Evolutionary conservation across 1,140 invertebrate species (phyloP).

Genomic region (Oedothorax gibbosus): DNA sequence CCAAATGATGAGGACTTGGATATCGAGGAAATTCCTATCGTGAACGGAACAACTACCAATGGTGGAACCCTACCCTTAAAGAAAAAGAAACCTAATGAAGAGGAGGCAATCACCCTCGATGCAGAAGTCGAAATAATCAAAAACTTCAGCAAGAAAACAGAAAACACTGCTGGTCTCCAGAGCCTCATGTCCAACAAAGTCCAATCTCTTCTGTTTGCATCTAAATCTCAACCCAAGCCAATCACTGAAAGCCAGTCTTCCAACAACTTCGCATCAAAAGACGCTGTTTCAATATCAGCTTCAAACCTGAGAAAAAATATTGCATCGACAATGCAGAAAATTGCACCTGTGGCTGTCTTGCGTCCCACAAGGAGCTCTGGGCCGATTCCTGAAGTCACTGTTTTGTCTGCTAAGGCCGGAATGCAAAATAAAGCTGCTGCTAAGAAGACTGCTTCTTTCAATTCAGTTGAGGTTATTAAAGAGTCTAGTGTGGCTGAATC

Average conservation of each 20-base stretch:
- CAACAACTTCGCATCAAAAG: background rate
- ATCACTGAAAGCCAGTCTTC: background rate
- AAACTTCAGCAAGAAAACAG: background rate
- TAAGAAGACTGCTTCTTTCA: background rate
- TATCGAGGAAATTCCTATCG: slow-evolving; percentile 1
- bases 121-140: background rate
- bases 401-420: background rate
- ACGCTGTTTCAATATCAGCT: slow-evolving; percentile 18
- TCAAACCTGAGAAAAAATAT: slow-evolving; percentile 53
- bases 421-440: background rate
- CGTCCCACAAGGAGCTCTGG: slow-evolving; percentile 9
- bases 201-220: slow-evolving; percentile 34
- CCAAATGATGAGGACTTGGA: slow-evolving; percentile 3
- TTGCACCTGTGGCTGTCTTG: background rate
- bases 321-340: slow-evolving; percentile 38
- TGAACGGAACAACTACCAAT: background rate
- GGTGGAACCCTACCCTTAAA: background rate
- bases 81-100: slow-evolving; percentile 11
- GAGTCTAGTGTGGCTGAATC: too few species aligned
- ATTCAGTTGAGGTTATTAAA: background rate
- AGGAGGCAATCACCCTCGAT: background rate
- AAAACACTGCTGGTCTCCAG: slow-evolving; percentile 21
- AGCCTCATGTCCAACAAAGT: slow-evolving; percentile 50
- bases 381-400: too few species aligned
- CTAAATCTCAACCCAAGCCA: slow-evolving; percentile 13